Conservation (phyloP, 2,797 vertebrate genomes). For the Syngnathus acus region DNA sequence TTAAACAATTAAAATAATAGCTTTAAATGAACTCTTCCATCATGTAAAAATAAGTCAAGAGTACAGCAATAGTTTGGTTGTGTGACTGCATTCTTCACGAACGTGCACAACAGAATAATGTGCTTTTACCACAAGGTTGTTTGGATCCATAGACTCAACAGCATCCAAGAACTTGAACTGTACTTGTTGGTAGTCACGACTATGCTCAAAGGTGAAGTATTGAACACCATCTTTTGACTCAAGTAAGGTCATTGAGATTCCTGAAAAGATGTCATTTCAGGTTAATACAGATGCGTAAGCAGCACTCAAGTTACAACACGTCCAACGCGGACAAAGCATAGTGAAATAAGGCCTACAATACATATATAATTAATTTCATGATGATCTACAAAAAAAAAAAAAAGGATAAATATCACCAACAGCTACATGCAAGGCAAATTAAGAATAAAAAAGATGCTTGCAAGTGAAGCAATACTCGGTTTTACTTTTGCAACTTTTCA, state of each 20-base stretch:
- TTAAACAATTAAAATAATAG: background rate
- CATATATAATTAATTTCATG: background rate
- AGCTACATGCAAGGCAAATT: background rate
- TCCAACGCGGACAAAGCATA: background rate
- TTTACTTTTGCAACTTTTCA: background rate
- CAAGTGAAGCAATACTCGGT: background rate
- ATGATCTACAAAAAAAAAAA: background rate
- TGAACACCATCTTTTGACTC: constrained; percentile 80
- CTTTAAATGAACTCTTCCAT: background rate
- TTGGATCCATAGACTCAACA: constrained; percentile 95
- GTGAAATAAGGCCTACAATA: background rate
- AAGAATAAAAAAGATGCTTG: background rate
- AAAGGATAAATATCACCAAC: constrained; percentile 14
- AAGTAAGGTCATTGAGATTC: constrained; percentile 84
- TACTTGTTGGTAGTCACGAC: constrained; percentile 89
- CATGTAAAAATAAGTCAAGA: background rate
- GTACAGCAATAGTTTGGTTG: background rate
- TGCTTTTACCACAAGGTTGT: constrained; percentile 85
- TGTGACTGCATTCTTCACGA: background rate
- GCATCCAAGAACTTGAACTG: constrained; percentile 94
- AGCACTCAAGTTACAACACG: background rate
- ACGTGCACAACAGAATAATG: background rate
- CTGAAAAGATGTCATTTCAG: constrained; percentile 48
- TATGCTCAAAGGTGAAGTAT: constrained; percentile 87
- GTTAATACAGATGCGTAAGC: background rate